phyloP scores from a whole-genome alignment of 1,140 invertebrate species.

The Bombus superbus region DNA sequence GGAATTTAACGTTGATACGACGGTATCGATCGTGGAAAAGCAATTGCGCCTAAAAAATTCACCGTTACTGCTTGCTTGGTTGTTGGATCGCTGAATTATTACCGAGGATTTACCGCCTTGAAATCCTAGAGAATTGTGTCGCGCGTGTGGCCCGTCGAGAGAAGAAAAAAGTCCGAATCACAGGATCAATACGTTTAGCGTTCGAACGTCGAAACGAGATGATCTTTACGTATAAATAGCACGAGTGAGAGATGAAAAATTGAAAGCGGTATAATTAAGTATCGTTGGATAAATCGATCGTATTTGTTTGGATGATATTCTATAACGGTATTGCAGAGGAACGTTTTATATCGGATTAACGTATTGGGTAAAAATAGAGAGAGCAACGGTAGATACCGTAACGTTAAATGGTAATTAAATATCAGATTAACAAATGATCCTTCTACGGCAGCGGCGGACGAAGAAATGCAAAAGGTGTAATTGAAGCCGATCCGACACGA shows the following conservation, averaged over 20 bases:
- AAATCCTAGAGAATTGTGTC: background rate
- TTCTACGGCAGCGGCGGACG: background rate
- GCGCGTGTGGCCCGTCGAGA: background rate
- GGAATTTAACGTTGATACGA: background rate
- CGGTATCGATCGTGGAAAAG: too few relatives aligned
- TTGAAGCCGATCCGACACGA: conserved; percentile 56
- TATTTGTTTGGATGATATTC: background rate
- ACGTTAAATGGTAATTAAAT: conserved; percentile 39
- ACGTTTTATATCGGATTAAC: background rate
- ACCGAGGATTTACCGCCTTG: background rate
- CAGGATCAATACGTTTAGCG: background rate
- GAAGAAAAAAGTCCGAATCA: background rate
- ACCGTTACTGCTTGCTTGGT: background rate
- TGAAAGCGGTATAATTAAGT: background rate
- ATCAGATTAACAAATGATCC: conserved; percentile 23
- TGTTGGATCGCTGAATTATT: background rate
- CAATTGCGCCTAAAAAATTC: background rate
- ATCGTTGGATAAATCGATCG: background rate
- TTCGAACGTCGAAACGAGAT: background rate
- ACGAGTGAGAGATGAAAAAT: background rate
- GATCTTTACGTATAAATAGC: background rate
- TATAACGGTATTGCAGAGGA: background rate
- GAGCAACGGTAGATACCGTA: background rate
- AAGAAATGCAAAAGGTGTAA: conserved; percentile 1
- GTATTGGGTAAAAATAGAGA: background rate